Base-by-base conservation (phyloP, 2,888 invertebrate genomes). In the Fragum sueziense region DNA sequence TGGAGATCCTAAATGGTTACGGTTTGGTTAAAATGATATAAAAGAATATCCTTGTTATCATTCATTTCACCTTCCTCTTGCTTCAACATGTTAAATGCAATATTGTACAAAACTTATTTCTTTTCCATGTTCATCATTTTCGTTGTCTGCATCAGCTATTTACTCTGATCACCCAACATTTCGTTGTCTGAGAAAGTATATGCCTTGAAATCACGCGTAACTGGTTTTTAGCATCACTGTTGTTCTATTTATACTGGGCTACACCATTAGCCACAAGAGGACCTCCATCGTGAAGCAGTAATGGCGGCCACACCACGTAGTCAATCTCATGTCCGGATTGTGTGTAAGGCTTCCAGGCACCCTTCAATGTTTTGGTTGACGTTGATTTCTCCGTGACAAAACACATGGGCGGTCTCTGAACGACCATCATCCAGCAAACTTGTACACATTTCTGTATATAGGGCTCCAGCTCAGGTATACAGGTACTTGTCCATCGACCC, bases 381-480 rank as follows among this genome's bases (percentile, higher is more conserved):
- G 7, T 17, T n/a, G n/a, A n/a, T 0, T n/a, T 9, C 3, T 33
- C 33, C 34, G n/a, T 0, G 3, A 62, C 17, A 62, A 62, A 62
- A 62, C 62, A 62, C 62, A 62, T 62, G 33, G 62, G 62, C 17
- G 62, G 62, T n/a, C 34, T 33, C n/a, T 62, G 33, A 17, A 62
- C 62, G n/a, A 62, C 62, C 62, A 62, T 62, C 33, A 62, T 9
- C 62, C 62, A 62, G n/a, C 29, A 62, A 9, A 62, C 20, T 6
- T 29, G 62, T 33, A 33, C 9, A 33, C 62, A 62, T 7, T 62
- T 62, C 34, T 33, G 17, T 33, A 62, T 62, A 34, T 29, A 62
- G 4, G 62, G 62, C 31, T 62, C 29, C 31, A 62, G 14, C 62
- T 34, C 34, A 1, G 62, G 34, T 7, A 62, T 34, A n/a, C 62